Evolutionary conservation across 2,888 invertebrate species (phyloP).

Genomic region (Drosophila koepferae): DNA sequence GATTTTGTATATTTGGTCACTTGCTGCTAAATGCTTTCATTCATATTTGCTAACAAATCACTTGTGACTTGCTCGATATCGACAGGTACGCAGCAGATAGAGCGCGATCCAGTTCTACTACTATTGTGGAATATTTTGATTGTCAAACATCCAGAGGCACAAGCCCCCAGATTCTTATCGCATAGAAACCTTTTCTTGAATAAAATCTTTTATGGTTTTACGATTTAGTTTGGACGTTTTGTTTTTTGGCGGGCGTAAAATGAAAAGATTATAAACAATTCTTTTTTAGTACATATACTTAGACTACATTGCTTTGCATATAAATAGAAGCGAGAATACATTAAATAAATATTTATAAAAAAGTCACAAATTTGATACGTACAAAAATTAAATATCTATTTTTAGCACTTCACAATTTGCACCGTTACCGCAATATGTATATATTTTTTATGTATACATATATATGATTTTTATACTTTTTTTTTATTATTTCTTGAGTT

Average conservation of each 20-base stretch:
- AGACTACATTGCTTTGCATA: slow-evolving; percentile 43
- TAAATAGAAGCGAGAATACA: slow-evolving; percentile 47
- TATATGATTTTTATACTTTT: background rate
- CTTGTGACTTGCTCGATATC: slow-evolving; percentile 45
- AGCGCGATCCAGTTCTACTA: slow-evolving; percentile 1
- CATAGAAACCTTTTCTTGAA: background rate
- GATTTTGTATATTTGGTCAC: slow-evolving; percentile 59
- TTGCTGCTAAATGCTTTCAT: slow-evolving; percentile 68
- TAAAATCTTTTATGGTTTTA: slow-evolving; percentile 6
- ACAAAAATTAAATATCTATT: slow-evolving; percentile 51
- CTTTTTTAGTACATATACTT: background rate
- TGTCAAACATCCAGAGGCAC: slow-evolving; percentile 9
- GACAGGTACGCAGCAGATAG: slow-evolving; percentile 7
- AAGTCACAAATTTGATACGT: slow-evolving; percentile 45
- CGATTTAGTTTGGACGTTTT: background rate
- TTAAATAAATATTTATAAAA: slow-evolving; percentile 14
- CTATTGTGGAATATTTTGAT: slow-evolving; percentile 35
- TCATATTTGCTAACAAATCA: slow-evolving; percentile 64
- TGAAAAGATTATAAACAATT: slow-evolving; percentile 35
- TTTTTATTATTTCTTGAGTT: slow-evolving; percentile 11
- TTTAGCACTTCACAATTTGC: slow-evolving; percentile 42
- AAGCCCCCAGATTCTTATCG: slow-evolving; percentile 42
- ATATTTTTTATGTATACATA: background rate
- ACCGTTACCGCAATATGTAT: slow-evolving; percentile 43
- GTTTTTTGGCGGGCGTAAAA: slow-evolving; percentile 11